These are phyloP conservation scores for Nymphalis c-album DNA, from an alignment of 2,888 invertebrate genomes.

Conservation along the genomic window DNA sequence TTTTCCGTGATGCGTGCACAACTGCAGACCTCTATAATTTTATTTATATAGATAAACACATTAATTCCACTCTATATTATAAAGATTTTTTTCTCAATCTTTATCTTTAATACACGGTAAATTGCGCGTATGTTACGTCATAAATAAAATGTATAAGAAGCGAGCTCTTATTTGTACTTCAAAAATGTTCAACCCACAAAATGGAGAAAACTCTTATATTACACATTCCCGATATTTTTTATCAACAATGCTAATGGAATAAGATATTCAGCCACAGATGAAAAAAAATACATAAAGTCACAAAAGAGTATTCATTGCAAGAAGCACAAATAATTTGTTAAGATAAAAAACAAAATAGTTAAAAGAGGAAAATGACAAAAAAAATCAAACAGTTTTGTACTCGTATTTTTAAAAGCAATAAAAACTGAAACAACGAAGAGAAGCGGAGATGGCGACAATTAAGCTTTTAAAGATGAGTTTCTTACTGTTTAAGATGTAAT, in stretches of 20 bases:
- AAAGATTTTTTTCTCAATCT: neutral
- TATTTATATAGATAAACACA: no score
- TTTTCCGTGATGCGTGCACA: no score
- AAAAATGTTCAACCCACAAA: neutral
- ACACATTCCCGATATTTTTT: neutral
- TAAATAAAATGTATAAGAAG: neutral
- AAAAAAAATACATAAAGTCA: no score
- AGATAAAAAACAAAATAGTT: neutral
- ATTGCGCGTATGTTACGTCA: neutral
- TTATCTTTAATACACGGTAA: neutral
- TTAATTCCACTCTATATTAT: no score
- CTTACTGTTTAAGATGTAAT: conserved; percentile 5
- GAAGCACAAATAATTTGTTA: neutral
- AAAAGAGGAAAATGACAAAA: neutral
- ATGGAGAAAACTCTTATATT: neutral
- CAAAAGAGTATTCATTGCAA: neutral
- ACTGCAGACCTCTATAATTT: no score
- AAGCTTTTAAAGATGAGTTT: conserved; percentile 9
- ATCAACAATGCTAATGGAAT: neutral
- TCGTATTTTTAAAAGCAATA: neutral
- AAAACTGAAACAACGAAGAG: neutral
- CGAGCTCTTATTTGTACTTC: neutral
- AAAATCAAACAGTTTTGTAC: neutral
- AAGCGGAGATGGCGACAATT: conserved; percentile 7
- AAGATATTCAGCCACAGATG: no score